Conservation (phyloP, 2,888 invertebrate genomes). For the Campoplex capitator region DNA sequence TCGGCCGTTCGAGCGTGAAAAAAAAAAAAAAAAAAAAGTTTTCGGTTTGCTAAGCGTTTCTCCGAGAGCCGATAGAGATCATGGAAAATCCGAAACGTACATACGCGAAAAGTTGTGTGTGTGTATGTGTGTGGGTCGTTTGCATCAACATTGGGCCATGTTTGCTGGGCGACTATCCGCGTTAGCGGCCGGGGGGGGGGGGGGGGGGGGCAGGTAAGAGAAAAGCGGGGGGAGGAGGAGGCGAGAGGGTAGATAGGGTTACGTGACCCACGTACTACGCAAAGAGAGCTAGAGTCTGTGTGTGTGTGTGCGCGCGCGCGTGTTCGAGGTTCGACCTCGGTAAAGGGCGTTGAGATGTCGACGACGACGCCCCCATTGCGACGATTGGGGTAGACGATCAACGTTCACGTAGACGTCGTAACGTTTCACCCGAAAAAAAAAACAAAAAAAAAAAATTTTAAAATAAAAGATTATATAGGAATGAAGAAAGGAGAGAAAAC, state of each 20-base stretch:
- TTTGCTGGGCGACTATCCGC: conserved; percentile 28
- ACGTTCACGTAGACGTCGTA: conserved; percentile 58
- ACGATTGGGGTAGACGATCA: conserved; percentile 48
- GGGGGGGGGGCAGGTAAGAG: not conserved
- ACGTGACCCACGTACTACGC: conserved; percentile 62
- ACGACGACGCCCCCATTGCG: conserved; percentile 30
- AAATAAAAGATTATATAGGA: too few relatives aligned
- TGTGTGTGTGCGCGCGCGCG: conserved; percentile 7
- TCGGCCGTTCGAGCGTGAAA: not conserved
- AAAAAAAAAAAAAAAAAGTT: not conserved
- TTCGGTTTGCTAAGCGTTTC: conserved; percentile 10
- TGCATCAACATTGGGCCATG: conserved; percentile 35
- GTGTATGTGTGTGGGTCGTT: not conserved
- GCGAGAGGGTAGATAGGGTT: conserved; percentile 27
- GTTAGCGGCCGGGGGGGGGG: not conserved
- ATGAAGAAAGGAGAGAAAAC: too few relatives aligned
- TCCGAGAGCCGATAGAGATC: conserved; percentile 3
- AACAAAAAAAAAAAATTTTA: conserved; percentile 1
- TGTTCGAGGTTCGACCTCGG: conserved; percentile 61
- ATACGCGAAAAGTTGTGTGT: not conserved
- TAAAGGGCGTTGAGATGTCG: conserved; percentile 68
- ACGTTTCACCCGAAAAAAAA: conserved; percentile 23
- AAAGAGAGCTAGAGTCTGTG: not conserved
- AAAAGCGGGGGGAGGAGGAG: not conserved
- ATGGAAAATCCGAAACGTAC: conserved; percentile 19